Percentiles rank a stretch among this genome's conserved stretches.
phyloP scores from a whole-genome alignment of 2,113 vertebrate species.

The Pseudorectes ferrugineus region DNA sequence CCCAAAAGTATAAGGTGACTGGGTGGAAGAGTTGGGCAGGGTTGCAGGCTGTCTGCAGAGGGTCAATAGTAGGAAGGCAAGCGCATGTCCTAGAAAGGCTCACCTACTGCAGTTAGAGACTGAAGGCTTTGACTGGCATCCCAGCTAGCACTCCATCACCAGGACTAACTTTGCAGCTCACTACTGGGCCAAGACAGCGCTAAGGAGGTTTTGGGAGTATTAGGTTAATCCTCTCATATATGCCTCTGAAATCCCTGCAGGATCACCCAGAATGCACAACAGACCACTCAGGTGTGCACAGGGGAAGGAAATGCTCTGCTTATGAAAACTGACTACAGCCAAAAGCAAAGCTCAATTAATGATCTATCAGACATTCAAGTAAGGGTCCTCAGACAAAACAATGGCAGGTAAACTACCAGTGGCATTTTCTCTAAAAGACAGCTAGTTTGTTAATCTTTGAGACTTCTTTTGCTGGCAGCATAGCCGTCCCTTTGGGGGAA shows the following conservation, averaged over 20 bases:
- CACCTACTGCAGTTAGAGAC: not conserved
- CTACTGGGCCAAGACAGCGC: not conserved
- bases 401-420: not conserved
- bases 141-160: not conserved
- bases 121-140: not conserved
- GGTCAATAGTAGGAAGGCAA: not conserved
- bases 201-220: not conserved
- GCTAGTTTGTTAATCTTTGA: not conserved
- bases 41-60: not conserved
- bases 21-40: not conserved
- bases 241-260: not conserved
- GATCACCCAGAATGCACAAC: not conserved
- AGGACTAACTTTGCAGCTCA: not conserved
- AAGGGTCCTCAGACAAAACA: not conserved
- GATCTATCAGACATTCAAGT: not conserved
- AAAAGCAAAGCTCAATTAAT: not conserved
- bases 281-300: not conserved
- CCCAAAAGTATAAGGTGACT: not conserved
- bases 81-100: not conserved
- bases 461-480: not conserved
- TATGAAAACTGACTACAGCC: not conserved
- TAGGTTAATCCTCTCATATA: not conserved
- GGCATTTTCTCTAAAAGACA: not conserved
- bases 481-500: not conserved
- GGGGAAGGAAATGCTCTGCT: not conserved